These are phyloP conservation scores for Molossus alvarezi DNA, from an alignment of 2,797 vertebrate species.

Conservation along the genomic window DNA sequence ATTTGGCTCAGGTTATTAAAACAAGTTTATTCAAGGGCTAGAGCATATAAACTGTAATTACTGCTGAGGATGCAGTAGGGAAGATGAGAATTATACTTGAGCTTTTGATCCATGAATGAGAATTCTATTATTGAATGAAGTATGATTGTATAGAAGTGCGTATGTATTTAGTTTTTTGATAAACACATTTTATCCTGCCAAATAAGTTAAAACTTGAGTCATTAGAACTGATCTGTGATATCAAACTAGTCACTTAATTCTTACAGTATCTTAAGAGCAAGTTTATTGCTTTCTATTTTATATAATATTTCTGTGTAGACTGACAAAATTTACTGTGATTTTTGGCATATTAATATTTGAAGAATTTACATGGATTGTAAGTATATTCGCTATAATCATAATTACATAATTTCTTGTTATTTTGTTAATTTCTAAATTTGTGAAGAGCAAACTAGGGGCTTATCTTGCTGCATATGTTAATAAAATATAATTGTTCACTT, in stretches of 20 bases:
- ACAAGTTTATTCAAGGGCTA: slow-evolving; percentile 7
- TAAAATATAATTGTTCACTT: slow-evolving; percentile 40
- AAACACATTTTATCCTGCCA: slow-evolving; percentile 38
- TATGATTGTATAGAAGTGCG: slow-evolving; percentile 23
- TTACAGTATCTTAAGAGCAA: neutral
- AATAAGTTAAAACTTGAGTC: slow-evolving; percentile 51
- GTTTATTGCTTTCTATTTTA: slow-evolving; percentile 43
- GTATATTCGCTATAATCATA: slow-evolving; percentile 1
- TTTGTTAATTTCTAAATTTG: slow-evolving; percentile 66
- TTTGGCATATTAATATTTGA: slow-evolving; percentile 52
- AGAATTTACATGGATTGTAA: slow-evolving; percentile 40
- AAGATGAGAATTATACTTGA: slow-evolving; percentile 51
- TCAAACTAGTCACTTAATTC: slow-evolving; percentile 6
- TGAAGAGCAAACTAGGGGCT: slow-evolving; percentile 7
- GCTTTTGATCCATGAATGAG: slow-evolving; percentile 45
- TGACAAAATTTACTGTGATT: slow-evolving; percentile 10
- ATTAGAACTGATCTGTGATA: slow-evolving; percentile 58
- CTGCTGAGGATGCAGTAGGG: slow-evolving; percentile 20
- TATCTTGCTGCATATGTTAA: slow-evolving; percentile 44
- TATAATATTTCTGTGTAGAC: neutral
- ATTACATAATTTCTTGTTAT: neutral
- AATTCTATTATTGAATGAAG: slow-evolving; percentile 39
- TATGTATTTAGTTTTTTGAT: slow-evolving; percentile 4
- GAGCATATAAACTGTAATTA: neutral
- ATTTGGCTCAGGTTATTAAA: slow-evolving; percentile 66